Evolutionary conservation across 2,113 vertebrate species (phyloP).

Genomic region (Chitala chitala): DNA sequence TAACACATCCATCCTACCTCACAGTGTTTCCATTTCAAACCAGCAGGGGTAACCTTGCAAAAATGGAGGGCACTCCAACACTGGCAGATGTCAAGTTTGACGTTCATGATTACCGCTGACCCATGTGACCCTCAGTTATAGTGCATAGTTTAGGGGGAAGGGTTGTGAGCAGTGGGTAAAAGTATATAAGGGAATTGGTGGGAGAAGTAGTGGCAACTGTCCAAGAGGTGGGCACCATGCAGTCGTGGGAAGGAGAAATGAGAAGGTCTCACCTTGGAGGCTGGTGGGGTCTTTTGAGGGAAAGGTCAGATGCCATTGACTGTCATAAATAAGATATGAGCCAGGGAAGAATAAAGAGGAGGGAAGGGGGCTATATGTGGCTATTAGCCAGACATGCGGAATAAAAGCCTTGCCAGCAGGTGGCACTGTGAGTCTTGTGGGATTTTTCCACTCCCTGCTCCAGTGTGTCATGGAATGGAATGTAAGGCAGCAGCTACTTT

Average conservation of each 20-base stretch:
- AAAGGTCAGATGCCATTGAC: slow-evolving; percentile 36
- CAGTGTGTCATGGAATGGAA: not conserved
- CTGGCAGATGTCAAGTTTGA: too few species aligned
- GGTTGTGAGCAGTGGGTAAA: too few species aligned
- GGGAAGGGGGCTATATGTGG: slow-evolving; percentile 21
- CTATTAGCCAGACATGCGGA: not conserved
- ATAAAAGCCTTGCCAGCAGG: not conserved
- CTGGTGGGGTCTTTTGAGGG: not conserved
- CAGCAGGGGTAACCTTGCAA: too few species aligned
- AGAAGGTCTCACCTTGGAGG: not conserved
- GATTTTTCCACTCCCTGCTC: not conserved
- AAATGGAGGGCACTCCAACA: too few species aligned
- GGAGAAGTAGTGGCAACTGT: not conserved
- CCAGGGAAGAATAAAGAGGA: slow-evolving; percentile 27
- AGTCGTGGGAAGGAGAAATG: not conserved
- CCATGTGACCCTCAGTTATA: not conserved
- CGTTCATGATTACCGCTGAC: not conserved
- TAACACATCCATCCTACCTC: too few species aligned
- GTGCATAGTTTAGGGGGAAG: too few species aligned
- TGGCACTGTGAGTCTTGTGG: not conserved
- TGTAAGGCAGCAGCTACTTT: not conserved
- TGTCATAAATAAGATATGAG: slow-evolving; percentile 43
- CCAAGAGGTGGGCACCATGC: not conserved
- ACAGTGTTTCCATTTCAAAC: too few species aligned
- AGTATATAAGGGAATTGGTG: too few species aligned